A percentile compares a stretch with the other conserved stretches of the same genome.
phyloP scores from a whole-genome alignment of 2,113 vertebrate genomes.

The Plotosus lineatus region DNA sequence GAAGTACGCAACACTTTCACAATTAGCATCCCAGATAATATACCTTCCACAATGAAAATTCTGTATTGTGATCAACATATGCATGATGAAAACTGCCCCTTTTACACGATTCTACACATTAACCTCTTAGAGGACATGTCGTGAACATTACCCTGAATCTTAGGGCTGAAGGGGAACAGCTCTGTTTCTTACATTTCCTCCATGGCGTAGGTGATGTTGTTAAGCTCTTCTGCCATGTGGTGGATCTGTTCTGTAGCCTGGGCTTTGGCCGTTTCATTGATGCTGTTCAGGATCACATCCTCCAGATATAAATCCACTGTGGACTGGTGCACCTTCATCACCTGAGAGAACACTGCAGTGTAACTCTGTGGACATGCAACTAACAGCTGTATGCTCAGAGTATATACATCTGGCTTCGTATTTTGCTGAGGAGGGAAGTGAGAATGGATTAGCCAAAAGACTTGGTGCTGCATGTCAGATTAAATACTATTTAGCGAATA shows the following conservation, averaged over 20 bases:
- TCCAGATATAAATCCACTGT: constrained; percentile 90
- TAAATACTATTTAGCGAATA: no score
- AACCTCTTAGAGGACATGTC: neutral
- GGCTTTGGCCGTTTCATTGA: constrained; percentile 79
- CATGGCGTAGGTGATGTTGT: constrained; percentile 81
- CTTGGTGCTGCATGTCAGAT: no score
- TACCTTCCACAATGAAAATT: neutral
- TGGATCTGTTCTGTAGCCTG: constrained; percentile 86
- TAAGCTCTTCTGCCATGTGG: constrained; percentile 80
- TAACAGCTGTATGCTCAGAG: neutral
- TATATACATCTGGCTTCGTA: no score
- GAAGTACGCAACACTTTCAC: neutral
- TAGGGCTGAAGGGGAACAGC: neutral
- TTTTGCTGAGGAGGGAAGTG: no score
- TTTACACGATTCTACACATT: neutral
- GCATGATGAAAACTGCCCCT: neutral
- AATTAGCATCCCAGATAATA: no score
- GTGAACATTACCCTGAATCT: neutral
- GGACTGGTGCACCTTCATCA: constrained; percentile 84
- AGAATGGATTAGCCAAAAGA: no score
- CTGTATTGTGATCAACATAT: neutral
- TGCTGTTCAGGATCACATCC: constrained; percentile 78
- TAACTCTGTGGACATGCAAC: neutral
- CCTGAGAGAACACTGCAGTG: constrained; percentile 66
- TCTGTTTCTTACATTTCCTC: constrained; percentile 76